A percentile compares a stretch with the other conserved stretches of the same genome.
phyloP scores from a whole-genome alignment of 1,140 invertebrate genomes.

The Apolygus lucorum region DNA sequence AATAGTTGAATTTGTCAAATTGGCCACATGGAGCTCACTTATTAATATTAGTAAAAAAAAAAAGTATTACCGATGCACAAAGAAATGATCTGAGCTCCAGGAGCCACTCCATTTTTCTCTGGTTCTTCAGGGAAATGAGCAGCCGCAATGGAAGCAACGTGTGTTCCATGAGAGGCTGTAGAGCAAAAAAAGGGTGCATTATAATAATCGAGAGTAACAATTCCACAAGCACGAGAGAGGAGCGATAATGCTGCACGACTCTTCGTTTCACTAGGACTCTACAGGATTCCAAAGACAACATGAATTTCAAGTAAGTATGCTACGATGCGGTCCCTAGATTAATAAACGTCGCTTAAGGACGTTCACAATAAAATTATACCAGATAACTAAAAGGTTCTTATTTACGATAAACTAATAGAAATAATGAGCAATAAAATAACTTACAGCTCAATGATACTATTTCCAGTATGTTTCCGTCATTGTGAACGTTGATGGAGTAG shows the following conservation, averaged over 20 bases:
- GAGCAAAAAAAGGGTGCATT: too few species aligned
- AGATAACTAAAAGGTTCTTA: too few species aligned
- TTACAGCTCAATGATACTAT: constrained; percentile 88
- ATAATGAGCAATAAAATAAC: constrained; percentile 39
- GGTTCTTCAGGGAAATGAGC: constrained; percentile 84
- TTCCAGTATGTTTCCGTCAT: constrained; percentile 85
- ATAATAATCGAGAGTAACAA: too few species aligned
- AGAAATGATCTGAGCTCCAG: constrained; percentile 91
- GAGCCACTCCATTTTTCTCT: constrained; percentile 88
- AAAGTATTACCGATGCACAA: constrained; percentile 74
- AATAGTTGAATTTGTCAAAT: neutral
- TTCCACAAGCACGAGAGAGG: too few species aligned
- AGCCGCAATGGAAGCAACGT: constrained; percentile 91
- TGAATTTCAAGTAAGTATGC: too few species aligned
- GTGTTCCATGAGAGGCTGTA: constrained; percentile 87
- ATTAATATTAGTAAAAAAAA: neutral
- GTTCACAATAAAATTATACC: too few species aligned
- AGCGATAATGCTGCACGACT: too few species aligned
- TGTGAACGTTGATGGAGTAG: constrained; percentile 85
- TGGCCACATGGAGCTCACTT: neutral
- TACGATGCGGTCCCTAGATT: too few species aligned
- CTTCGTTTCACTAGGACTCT: too few species aligned
- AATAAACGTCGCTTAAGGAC: too few species aligned
- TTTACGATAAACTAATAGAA: too few species aligned
- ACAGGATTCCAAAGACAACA: too few species aligned